Percentiles rank a stretch among this genome's conserved stretches.
phyloP scores from a whole-genome alignment of 2,888 invertebrate genomes.

The Meiosimyza decipiens region DNA sequence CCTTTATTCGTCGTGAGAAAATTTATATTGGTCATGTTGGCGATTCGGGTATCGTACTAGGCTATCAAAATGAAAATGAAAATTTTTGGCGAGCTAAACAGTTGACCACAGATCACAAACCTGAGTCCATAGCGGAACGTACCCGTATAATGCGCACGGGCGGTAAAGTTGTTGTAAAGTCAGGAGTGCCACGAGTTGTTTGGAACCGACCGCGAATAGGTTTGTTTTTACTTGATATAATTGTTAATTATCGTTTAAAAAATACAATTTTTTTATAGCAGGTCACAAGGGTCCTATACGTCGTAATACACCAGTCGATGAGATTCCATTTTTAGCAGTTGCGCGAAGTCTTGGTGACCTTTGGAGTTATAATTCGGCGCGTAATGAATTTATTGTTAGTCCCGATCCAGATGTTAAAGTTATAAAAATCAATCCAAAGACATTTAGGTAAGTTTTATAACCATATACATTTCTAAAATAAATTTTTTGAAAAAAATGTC shows the following conservation, averaged over 20 bases:
- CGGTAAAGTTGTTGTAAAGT: constrained; percentile 81
- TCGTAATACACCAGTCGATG: constrained; percentile 89
- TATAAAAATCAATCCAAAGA: constrained; percentile 80
- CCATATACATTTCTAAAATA: no score
- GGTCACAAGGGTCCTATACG: constrained; percentile 81
- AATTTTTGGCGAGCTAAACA: constrained; percentile 83
- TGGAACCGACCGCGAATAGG: constrained; percentile 94
- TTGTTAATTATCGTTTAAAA: constrained; percentile 6
- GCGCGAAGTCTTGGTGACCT: constrained; percentile 96
- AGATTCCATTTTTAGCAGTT: constrained; percentile 95
- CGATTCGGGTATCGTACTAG: constrained; percentile 95
- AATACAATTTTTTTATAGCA: constrained; percentile 37
- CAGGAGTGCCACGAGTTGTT: constrained; percentile 94
- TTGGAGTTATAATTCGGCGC: constrained; percentile 95
- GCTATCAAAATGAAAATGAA: constrained; percentile 79
- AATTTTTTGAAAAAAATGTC: no score
- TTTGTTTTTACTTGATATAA: constrained; percentile 36
- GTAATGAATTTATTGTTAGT: constrained; percentile 95
- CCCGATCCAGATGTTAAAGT: constrained; percentile 96
- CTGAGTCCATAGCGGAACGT: constrained; percentile 87
- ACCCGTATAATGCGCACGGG: constrained; percentile 82
- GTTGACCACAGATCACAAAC: constrained; percentile 94
- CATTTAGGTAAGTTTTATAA: constrained; percentile 71
- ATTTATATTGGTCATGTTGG: constrained; percentile 98
- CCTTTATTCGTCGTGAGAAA: constrained; percentile 92